A percentile compares a stretch with the other conserved stretches of the same genome.
These are phyloP conservation scores for Calliphora vomitoria DNA, from an alignment of 2,888 invertebrate genomes.

Conservation along the genomic window DNA sequence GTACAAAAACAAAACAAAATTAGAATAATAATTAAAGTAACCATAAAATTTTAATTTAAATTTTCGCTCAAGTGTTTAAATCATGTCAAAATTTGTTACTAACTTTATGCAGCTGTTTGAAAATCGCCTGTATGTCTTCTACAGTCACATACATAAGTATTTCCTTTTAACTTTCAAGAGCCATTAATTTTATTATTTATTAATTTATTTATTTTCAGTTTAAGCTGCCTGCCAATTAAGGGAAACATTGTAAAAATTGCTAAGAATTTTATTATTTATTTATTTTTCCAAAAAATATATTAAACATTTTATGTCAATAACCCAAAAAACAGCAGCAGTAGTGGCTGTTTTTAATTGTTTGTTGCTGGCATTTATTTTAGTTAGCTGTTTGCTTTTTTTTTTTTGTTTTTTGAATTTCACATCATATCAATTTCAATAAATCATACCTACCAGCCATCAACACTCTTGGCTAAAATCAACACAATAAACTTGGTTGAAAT, in stretches of 20 bases:
- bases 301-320: constrained; percentile 59
- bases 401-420: constrained; percentile 49
- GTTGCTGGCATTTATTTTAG: neutral
- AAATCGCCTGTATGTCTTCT: neutral
- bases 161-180: constrained; percentile 33
- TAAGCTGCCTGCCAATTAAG: constrained; percentile 42
- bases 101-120: constrained; percentile 25
- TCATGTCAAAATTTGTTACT: neutral
- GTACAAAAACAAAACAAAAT: too few relatives aligned
- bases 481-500: constrained; percentile 65
- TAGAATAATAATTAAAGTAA: neutral
- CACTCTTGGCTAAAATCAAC: constrained; percentile 42
- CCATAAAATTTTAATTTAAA: neutral
- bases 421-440: constrained; percentile 73
- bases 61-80: neutral
- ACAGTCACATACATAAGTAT: neutral
- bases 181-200: constrained; percentile 41
- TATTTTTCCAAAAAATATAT: constrained; percentile 26
- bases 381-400: neutral
- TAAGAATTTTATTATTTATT: constrained; percentile 63
- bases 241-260: constrained; percentile 53
- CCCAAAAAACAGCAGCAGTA: constrained; percentile 14
- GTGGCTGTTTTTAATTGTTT: constrained; percentile 30
- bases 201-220: constrained; percentile 21
- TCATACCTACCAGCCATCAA: constrained; percentile 67